Evolutionary conservation across 2,797 vertebrate species (phyloP), one percentile per base, ranked within the genome.

Genomic region (Tolypeutes matacus): DNA sequence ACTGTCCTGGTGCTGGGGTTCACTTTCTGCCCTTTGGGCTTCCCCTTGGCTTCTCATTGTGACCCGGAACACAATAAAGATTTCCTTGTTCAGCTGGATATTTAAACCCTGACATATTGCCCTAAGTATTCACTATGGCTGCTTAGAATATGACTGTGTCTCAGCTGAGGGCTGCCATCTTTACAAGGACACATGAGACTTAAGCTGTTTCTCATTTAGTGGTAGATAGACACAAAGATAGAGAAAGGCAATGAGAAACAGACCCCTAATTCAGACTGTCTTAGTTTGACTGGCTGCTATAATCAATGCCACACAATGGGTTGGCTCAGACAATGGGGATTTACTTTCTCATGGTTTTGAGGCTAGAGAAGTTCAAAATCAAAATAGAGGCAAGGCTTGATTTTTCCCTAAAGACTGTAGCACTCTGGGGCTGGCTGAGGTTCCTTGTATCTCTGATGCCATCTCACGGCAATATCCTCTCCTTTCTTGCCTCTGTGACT

Each of bases 91-190:
- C 27, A 65, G 23, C 18, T 81, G 20, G 20, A 21, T 86, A 77
- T 49, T 88, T 76, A 93, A 86, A 70, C 5, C 51, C 51, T 81
- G 58, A 42, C 25, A 39, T 21, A 9, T 76, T 96, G n/a, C 21
- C 5, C n/a, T 69, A 82, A 93, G 72, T 95, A 5, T 53, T 87
- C 89, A 11, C 42, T 84, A 1, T 20, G n/a, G 2, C 53, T 84
- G 23, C 29, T 76, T 69, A 73, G 11, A 73, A 72, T 90, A 90
- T 15, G 23, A 46, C 3, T 20, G 10, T 15, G 65, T 69, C 15
- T 7, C 70, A 67, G 15, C 27, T 87, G 27, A 31, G 56, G 25
- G 36, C 13, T 18, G 20, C 15, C 64, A 56, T 14, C 46, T 53
- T 5, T 67, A 20, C 75, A 85, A 94, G n/a, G 29, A 69, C 21